phyloP scores from a whole-genome alignment of 2,113 vertebrate species.

The Mionectes macconnelli region DNA sequence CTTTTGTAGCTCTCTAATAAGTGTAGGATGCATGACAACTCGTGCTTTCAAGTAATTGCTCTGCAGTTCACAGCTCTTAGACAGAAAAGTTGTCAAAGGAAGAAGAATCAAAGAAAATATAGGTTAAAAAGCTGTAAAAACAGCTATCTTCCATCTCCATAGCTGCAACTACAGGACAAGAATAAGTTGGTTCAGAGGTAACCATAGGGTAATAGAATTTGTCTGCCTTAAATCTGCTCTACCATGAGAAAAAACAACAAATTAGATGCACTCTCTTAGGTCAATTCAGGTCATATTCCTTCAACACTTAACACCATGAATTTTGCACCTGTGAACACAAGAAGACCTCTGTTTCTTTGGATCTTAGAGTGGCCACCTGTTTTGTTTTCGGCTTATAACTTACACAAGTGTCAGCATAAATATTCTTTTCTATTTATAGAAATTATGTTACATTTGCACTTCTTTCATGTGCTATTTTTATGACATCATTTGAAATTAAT shows the following conservation, averaged over 20 bases:
- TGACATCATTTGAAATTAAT: constrained; percentile 20
- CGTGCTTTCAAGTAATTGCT: background rate
- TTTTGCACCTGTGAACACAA: background rate
- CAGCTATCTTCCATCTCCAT: background rate
- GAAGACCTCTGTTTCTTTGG: background rate
- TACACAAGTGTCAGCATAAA: background rate
- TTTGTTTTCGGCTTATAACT: background rate
- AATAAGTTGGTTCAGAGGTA: background rate
- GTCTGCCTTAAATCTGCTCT: background rate
- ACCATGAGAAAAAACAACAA: background rate
- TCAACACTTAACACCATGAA: accelerated
- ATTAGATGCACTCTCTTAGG: background rate
- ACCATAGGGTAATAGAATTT: background rate
- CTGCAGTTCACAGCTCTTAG: background rate
- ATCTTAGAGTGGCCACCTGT: background rate
- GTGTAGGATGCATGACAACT: background rate
- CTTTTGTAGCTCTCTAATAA: background rate
- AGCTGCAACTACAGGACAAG: background rate
- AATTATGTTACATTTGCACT: background rate
- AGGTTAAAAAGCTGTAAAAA: background rate
- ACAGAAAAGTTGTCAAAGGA: background rate
- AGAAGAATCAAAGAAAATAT: background rate
- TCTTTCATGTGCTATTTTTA: constrained; percentile 35
- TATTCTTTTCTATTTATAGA: background rate
- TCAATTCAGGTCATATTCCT: background rate